Evolutionary conservation across 23 tunicate genomes (phyloP), one percentile per base, ranked within the genome.

Genomic region (Clavelina lepadiformis): DNA sequence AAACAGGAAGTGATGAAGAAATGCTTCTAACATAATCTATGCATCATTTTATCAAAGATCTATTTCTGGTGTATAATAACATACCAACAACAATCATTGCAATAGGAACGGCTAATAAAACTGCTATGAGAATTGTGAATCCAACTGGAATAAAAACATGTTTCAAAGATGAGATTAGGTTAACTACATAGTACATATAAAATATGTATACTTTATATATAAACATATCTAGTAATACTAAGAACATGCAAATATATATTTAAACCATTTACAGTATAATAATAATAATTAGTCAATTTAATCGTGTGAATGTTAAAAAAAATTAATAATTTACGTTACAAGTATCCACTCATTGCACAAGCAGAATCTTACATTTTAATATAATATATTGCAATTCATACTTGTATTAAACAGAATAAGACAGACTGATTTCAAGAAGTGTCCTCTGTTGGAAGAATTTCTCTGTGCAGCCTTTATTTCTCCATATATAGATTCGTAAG

Each of bases 81-180:
- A 76, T 69, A 84, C 93, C 93, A 28, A 84, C 68, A 44, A 69
- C 83, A 28, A 84, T 84, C 93, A 84, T 84, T n/a, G 76, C 24
- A 54, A 84, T 63, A 28, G 93, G 93, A 52, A 84, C 62, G 28
- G 66, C 32, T 34, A 84, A 45, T 4, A 84, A 51, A 37, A 84
- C 41, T 0, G 67, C 76, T 38, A 84, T 61, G 36, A 71, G 56
- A 18, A 84, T 68, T 11, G 82, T 84, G 68, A 84, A 84, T 13
- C 83, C 93, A 76, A 79, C 93, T 84, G 78, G 32, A 63, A 78
- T 36, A 34, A 8, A 37, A 36, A 59, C 31, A n/a, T n/a, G n/a
- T n/a, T n/a, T n/a, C n/a, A n/a, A n/a, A n/a, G n/a, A n/a, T n/a
- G n/a, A n/a, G n/a, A n/a, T n/a, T n/a, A n/a, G n/a, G n/a, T n/a